These are phyloP conservation scores for Pachyramphus minor DNA, from an alignment of 2,113 vertebrate genomes.

Conservation along the genomic window DNA sequence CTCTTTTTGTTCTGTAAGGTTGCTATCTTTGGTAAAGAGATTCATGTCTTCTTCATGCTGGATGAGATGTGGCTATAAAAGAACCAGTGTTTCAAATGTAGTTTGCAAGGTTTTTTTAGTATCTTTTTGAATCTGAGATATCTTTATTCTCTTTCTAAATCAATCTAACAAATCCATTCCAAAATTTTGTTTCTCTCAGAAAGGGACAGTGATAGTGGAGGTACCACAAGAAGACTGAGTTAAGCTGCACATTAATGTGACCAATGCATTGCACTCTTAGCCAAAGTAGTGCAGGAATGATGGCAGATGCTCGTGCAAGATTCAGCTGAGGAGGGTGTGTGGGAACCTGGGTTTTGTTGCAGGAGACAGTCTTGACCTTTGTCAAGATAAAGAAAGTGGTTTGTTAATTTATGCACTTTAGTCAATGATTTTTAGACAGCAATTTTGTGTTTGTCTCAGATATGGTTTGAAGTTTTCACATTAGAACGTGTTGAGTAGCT, in stretches of 20 bases:
- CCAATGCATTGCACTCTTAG: not conserved
- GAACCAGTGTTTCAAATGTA: not conserved
- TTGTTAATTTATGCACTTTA: not conserved
- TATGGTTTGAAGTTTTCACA: not conserved
- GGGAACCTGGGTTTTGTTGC: not conserved
- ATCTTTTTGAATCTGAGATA: not conserved
- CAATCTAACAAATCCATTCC: not conserved
- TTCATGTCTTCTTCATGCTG: not conserved
- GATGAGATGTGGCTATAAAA: not conserved
- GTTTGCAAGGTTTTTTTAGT: not conserved
- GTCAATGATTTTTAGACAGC: not conserved
- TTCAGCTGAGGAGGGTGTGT: not conserved
- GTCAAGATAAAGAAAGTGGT: not conserved
- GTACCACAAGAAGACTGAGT: not conserved
- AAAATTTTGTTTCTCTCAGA: not conserved
- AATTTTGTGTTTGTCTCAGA: not conserved
- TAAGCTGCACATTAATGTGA: not conserved
- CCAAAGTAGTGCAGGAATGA: not conserved
- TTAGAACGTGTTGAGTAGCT: not conserved
- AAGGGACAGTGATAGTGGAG: not conserved
- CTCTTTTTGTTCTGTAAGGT: not conserved
- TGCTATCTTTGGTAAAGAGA: not conserved
- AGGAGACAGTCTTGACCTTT: not conserved
- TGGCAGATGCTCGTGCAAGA: not conserved
- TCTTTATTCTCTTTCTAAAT: not conserved